Evolutionary conservation across 30 jellyfish, hydroid and myxozoan species (phyloP).

Genomic region (Cassiopea xamachana): DNA sequence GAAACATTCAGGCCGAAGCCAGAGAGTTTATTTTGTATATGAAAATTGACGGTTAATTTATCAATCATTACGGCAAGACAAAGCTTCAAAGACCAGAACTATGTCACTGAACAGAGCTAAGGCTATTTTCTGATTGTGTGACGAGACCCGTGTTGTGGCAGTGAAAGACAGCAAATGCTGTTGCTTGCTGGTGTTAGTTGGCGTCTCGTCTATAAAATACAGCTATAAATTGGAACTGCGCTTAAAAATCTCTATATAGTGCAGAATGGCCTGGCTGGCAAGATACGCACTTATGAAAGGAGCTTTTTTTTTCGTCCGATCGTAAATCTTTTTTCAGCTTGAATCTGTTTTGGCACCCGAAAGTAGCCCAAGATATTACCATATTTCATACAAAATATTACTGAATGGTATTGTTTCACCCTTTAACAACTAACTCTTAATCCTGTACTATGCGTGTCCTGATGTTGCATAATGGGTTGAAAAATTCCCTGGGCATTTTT

Average conservation of each 20-base stretch:
- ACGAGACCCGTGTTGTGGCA: background rate
- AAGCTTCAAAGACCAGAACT: background rate
- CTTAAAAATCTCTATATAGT: background rate
- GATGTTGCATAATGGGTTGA: background rate
- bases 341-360: background rate
- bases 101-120: background rate
- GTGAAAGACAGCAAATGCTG: background rate
- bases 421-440: background rate
- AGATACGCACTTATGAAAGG: background rate
- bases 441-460: background rate
- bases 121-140: background rate
- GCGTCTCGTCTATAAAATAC: background rate
- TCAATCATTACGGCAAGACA: background rate
- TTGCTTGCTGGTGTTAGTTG: background rate
- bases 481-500: too few species aligned
- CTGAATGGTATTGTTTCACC: background rate
- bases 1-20: too few species aligned
- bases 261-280: background rate
- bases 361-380: background rate
- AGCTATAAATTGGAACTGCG: background rate
- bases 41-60: background rate
- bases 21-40: background rate
- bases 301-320: background rate
- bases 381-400: background rate
- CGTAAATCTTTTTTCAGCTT: background rate